Conservation (phyloP, 2,797 vertebrate genomes). For the Platalea minor region DNA sequence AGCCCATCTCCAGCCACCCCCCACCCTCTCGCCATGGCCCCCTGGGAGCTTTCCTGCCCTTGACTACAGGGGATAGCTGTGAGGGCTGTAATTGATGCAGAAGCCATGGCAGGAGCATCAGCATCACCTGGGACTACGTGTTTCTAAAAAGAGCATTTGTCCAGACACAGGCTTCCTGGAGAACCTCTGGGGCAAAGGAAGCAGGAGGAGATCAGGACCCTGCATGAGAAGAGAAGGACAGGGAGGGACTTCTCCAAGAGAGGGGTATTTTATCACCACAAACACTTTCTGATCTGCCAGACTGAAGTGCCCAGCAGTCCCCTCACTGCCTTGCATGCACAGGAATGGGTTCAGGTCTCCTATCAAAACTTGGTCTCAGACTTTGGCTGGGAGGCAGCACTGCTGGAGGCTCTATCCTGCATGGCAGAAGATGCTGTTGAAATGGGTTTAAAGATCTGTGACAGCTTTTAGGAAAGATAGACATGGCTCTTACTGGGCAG, state of each 20-base stretch:
- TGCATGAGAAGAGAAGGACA: background rate
- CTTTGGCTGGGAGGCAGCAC: background rate
- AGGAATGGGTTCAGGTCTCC: background rate
- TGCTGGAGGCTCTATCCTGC: background rate
- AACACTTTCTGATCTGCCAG: background rate
- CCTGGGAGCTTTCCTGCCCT: background rate
- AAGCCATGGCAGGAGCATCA: background rate
- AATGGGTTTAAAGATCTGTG: background rate
- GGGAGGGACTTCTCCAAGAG: background rate
- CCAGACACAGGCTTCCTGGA: background rate
- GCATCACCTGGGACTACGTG: background rate
- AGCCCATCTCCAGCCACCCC: background rate
- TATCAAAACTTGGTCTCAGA: background rate
- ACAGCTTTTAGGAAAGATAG: background rate
- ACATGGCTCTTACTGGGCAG: fast-evolving
- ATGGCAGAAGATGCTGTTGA: background rate
- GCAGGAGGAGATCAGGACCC: background rate
- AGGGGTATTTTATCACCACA: background rate
- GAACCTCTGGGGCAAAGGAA: background rate
- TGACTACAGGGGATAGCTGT: fast-evolving
- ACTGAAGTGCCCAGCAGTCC: background rate
- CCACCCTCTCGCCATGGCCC: fast-evolving
- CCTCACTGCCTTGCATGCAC: background rate
- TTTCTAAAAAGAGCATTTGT: background rate
- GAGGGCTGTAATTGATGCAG: background rate